Evolutionary conservation across 2,888 invertebrate species (phyloP), one percentile per base, ranked within the genome.

Genomic region (Scaptomyza cyrtandrae): DNA sequence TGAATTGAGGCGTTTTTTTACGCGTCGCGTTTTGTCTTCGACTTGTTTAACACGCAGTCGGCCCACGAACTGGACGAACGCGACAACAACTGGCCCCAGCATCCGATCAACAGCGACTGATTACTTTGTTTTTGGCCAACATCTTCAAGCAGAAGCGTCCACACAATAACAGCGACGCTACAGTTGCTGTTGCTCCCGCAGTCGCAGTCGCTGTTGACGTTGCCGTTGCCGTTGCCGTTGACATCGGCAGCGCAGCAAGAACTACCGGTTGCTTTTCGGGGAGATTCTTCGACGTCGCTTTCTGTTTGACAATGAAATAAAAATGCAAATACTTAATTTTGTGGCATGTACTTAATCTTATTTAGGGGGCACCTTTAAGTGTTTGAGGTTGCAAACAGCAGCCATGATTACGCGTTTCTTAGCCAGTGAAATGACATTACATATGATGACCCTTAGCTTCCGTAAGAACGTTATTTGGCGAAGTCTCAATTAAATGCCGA

Each of bases 241-340:
- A n/a, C 58, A 62, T n/a, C 31, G 46, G 39, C 70, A 39, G 60
- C 60, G 60, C 61, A 48, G 76, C 71, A 59, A 69, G 79, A 82
- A 88, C 83, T 82, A 82, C 88, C 88, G 86, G 82, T 82, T 88
- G 82, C 82, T 81, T 84, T 69, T 9, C 35, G n/a, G 35, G 9
- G 19, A 49, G 49, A 59, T 37, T 59, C 56, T 78, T 67, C 54
- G 74, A 48, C 54, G 64, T 45, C 75, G 59, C 59, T 65, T 50
- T 10, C 27, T 48, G 16, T 16, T 41, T 41, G 14, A 3, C 50
- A 45, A 58, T 48, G 35, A 41, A 58, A 79, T 79, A 67, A 76
- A 82, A 82, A 79, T 82, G 88, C 73, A 82, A 88, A 88, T 75
- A 49, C 52, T 59, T 87, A 78, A 69, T 67, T 66, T 85, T 61